Conservation (phyloP, 2,888 invertebrate genomes). For the Branchipolynoe longqiensis region DNA sequence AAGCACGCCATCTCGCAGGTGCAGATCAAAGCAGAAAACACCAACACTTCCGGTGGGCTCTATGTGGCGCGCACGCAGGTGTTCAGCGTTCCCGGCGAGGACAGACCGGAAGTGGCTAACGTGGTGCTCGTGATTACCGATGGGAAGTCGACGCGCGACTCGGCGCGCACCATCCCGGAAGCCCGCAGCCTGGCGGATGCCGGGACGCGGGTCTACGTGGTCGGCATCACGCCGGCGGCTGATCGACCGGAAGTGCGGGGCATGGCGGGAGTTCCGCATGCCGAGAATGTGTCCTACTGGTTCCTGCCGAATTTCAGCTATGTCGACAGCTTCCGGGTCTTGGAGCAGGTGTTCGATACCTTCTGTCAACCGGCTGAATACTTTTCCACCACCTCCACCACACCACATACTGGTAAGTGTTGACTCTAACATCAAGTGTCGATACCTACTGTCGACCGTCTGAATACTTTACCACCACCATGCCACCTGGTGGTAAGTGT, state of each 20-base stretch:
- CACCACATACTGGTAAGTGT: not conserved
- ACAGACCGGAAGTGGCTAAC: conserved; percentile 11
- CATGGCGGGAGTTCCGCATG: not conserved
- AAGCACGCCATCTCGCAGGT: not conserved
- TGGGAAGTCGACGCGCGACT: conserved; percentile 28
- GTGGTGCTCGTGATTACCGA: conserved; percentile 19
- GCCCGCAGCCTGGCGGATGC: not conserved
- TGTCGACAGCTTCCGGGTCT: conserved; percentile 21
- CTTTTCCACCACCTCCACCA: not conserved
- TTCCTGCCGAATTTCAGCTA: not conserved
- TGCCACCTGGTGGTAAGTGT: not conserved
- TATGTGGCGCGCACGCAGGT: conserved; percentile 16
- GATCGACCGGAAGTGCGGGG: not conserved
- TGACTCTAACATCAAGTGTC: not conserved
- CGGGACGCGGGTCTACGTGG: not conserved
- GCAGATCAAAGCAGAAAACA: conserved; percentile 17
- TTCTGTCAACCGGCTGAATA: not conserved
- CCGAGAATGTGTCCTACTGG: conserved; percentile 26
- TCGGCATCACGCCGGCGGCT: not conserved
- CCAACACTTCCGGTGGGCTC: conserved; percentile 43
- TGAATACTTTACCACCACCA: not conserved
- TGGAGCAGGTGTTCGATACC: not conserved
- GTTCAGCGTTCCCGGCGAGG: not conserved
- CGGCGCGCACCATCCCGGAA: conserved; percentile 2
- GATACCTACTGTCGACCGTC: too few relatives aligned